Percentiles rank a stretch among this genome's conserved stretches.
Evolutionary conservation across 2,113 vertebrate genomes (phyloP).

Genomic region (Ciconia stormi): DNA sequence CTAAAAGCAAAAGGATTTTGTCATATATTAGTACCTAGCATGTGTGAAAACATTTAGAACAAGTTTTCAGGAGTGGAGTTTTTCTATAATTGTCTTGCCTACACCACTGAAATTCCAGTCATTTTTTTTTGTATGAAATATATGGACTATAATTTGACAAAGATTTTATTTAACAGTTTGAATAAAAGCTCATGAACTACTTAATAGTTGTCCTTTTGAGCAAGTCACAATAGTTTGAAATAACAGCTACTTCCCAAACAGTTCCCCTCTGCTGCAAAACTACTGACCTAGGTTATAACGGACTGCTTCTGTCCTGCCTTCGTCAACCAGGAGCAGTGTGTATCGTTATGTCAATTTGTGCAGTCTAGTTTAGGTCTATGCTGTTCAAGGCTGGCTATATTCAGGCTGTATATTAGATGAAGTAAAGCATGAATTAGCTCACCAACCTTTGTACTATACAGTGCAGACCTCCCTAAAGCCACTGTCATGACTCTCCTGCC

Average conservation of each 20-base stretch:
- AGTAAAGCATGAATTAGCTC: not conserved
- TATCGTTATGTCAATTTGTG: not conserved
- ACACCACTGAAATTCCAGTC: not conserved
- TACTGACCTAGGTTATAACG: not conserved
- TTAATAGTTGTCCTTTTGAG: not conserved
- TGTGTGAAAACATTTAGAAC: conserved; percentile 1
- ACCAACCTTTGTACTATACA: not conserved
- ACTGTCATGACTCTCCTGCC: not conserved
- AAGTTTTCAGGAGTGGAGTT: not conserved
- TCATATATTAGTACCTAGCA: conserved; percentile 19
- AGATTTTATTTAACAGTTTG: not conserved
- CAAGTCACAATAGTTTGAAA: not conserved
- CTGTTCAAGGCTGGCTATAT: not conserved
- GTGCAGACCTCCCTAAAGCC: not conserved
- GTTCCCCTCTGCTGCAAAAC: not conserved
- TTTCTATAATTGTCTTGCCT: not conserved
- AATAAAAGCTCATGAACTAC: not conserved
- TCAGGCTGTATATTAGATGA: not conserved
- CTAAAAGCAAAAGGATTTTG: conserved; percentile 46
- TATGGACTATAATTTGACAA: not conserved
- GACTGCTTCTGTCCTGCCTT: not conserved
- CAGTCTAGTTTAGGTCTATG: not conserved
- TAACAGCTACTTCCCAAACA: not conserved
- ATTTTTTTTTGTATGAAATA: not conserved
- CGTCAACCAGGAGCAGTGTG: not conserved